Conservation (phyloP, 2,113 vertebrate species). For the Symphodus melops region DNA sequence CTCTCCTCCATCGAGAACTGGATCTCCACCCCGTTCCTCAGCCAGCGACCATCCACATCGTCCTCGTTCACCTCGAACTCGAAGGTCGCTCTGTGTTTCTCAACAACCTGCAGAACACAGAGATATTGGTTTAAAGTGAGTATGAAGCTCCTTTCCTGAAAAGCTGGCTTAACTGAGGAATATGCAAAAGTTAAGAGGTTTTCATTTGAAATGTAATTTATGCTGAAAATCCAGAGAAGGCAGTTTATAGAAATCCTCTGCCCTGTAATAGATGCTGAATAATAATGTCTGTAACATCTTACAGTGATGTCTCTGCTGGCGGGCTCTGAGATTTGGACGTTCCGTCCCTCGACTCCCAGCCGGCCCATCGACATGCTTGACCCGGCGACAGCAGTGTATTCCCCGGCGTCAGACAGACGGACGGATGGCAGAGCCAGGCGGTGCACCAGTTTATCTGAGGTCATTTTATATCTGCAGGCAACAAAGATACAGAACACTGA, state of each 20-base stretch:
- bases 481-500: not conserved
- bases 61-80: constrained; percentile 98
- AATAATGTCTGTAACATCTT: constrained; percentile 44
- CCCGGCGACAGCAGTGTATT: constrained; percentile 95
- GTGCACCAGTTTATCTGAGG: constrained; percentile 89
- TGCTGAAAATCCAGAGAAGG: too few relatives aligned
- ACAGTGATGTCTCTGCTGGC: constrained; percentile 87
- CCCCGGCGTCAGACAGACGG: constrained; percentile 90
- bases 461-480: constrained; percentile 87
- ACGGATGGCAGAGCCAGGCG: constrained; percentile 90
- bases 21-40: constrained; percentile 94
- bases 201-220: too few relatives aligned
- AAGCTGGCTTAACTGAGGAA: too few relatives aligned
- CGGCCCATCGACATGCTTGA: constrained; percentile 90
- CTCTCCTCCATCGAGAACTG: constrained; percentile 89
- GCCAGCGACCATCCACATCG: constrained; percentile 94
- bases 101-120: constrained; percentile 87
- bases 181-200: too few relatives aligned
- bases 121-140: too few relatives aligned
- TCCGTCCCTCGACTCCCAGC: constrained; percentile 91
- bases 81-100: constrained; percentile 92
- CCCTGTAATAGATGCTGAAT: too few relatives aligned
- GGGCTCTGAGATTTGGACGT: constrained; percentile 89
- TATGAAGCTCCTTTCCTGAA: too few relatives aligned
- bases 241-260: too few relatives aligned